phyloP scores from a whole-genome alignment of 2,888 invertebrate species.

The Andrena hattorfiana region DNA sequence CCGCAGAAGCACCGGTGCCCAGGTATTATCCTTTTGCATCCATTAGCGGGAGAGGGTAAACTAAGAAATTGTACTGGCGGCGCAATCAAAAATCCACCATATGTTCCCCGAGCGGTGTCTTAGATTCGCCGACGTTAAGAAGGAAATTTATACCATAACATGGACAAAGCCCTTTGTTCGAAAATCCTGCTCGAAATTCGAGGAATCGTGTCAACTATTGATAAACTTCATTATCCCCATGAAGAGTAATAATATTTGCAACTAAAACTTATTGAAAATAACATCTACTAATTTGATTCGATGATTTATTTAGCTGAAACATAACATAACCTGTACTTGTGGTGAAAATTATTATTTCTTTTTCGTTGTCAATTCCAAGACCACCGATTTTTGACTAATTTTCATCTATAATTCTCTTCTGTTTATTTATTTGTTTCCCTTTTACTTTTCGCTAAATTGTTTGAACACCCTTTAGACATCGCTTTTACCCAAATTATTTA shows the following conservation, averaged over 20 bases:
- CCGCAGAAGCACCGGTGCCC: constrained; percentile 58
- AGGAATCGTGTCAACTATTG: background rate
- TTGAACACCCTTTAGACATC: too few species aligned
- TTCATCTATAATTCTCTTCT: too few species aligned
- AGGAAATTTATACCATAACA: constrained; percentile 62
- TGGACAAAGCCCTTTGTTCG: constrained; percentile 62
- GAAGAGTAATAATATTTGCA: background rate
- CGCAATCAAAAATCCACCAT: constrained; percentile 64
- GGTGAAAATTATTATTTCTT: too few species aligned
- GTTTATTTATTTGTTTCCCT: too few species aligned
- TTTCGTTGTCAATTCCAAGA: too few species aligned
- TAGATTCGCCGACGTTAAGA: constrained; percentile 22
- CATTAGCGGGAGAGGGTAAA: constrained; percentile 66
- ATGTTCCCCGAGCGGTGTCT: constrained; percentile 37
- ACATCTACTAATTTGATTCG: background rate
- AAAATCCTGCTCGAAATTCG: constrained; percentile 1
- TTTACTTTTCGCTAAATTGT: too few species aligned
- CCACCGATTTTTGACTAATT: too few species aligned
- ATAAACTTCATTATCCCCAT: background rate
- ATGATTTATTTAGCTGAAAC: too few species aligned
- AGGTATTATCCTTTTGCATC: constrained; percentile 69
- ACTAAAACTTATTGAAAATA: background rate
- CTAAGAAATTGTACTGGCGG: constrained; percentile 70
- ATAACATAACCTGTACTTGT: too few species aligned
- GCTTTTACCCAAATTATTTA: too few species aligned